Percentiles rank a stretch among this genome's conserved stretches.
These are phyloP conservation scores for Sminthurides bifidus DNA, from an alignment of 1,140 invertebrate species.

Conservation along the genomic window DNA sequence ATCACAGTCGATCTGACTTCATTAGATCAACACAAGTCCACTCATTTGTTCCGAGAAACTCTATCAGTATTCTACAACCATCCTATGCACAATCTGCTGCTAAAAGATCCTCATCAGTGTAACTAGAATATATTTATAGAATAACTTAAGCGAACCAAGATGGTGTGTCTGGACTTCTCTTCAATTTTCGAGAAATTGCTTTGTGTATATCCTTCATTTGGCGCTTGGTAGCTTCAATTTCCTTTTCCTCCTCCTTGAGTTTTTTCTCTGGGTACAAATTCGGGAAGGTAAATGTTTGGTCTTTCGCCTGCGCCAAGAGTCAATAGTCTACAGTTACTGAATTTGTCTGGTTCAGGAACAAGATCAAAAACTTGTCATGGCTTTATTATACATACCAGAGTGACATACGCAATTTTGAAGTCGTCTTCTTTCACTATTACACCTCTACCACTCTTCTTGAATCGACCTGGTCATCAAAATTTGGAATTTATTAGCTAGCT, in stretches of 20 bases:
- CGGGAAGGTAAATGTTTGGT: constrained; percentile 36
- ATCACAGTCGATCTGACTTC: too few relatives aligned
- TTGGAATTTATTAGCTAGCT: not conserved
- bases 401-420: constrained; percentile 64
- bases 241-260: constrained; percentile 15
- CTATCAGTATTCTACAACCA: too few relatives aligned
- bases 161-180: constrained; percentile 22
- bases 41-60: too few relatives aligned
- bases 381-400: constrained; percentile 54
- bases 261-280: constrained; percentile 35
- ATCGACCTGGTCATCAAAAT: constrained; percentile 32
- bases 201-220: not conserved
- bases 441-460: constrained; percentile 37
- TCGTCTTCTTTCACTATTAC: constrained; percentile 73
- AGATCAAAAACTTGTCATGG: too few relatives aligned
- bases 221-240: not conserved
- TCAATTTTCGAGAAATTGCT: too few relatives aligned
- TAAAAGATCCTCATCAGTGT: too few relatives aligned
- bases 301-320: constrained; percentile 31
- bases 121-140: not conserved
- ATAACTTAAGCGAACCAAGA: constrained; percentile 22
- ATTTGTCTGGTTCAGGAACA: not conserved
- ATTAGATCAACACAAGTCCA: too few relatives aligned
- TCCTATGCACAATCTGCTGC: too few relatives aligned
- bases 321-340: not conserved